Evolutionary conservation across 2,113 vertebrate genomes (phyloP).

Genomic region (rabbit (Oryctolagus cuniculus)): DNA sequence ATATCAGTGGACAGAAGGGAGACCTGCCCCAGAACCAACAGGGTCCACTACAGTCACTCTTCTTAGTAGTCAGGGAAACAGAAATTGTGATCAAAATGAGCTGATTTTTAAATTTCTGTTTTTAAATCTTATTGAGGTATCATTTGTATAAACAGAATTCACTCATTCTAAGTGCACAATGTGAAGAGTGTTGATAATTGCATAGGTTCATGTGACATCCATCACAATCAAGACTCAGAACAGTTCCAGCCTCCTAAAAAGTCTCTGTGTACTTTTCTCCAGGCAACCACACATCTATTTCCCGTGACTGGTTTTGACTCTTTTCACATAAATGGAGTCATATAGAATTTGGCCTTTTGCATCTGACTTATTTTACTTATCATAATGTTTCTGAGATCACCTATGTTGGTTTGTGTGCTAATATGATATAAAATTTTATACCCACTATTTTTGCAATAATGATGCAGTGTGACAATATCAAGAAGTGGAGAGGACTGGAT

Average conservation of each 20-base stretch:
- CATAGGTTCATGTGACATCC: background rate
- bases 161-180: background rate
- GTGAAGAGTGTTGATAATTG: background rate
- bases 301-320: background rate
- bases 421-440: conserved; percentile 9
- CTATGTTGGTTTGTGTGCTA: conserved; percentile 17
- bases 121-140: conserved; percentile 11
- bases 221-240: background rate
- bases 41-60: background rate
- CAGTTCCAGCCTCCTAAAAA: background rate
- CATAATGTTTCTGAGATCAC: background rate
- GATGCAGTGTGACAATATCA: background rate
- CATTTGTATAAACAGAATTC: conserved; percentile 26
- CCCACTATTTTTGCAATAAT: conserved; percentile 22
- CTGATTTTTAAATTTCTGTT: background rate
- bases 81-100: background rate
- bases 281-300: background rate
- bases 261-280: background rate
- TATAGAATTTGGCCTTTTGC: background rate
- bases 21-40: background rate
- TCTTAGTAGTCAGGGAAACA: background rate
- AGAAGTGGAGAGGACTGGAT: background rate
- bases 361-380: background rate
- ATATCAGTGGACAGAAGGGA: background rate
- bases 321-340: conserved; percentile 2